These are phyloP conservation scores for Bagarius yarrelli DNA, from an alignment of 2,113 vertebrate species.

Conservation along the genomic window DNA sequence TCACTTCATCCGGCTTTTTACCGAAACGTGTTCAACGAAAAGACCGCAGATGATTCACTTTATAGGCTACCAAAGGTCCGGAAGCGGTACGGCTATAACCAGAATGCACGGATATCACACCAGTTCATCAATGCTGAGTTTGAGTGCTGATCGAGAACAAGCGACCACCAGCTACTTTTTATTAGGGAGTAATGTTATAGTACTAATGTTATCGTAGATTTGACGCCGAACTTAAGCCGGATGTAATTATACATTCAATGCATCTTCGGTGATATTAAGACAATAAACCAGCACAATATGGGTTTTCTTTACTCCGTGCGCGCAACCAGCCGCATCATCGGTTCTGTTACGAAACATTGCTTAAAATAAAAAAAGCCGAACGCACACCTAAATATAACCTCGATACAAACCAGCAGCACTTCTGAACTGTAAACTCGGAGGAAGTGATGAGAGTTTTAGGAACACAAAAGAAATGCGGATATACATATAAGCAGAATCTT, in stretches of 20 bases:
- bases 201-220: neutral
- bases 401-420: neutral
- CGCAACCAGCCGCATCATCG: neutral
- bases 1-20: slow-evolving; percentile 20
- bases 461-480: neutral
- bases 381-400: neutral
- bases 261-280: too few species aligned
- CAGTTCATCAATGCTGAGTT: neutral
- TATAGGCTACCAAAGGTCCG: too few species aligned
- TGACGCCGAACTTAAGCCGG: neutral
- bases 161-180: too few species aligned
- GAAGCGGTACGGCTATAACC: too few species aligned
- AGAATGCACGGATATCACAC: neutral
- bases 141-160: neutral
- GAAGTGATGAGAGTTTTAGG: neutral
- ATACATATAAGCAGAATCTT: neutral
- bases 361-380: neutral
- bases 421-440: slow-evolving; percentile 14
- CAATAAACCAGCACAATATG: neutral
- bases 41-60: neutral
- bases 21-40: neutral
- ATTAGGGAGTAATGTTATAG: too few species aligned
- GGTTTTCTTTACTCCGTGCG: neutral
- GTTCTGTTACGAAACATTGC: neutral
- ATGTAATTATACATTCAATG: neutral